Evolutionary conservation across 1,140 invertebrate genomes (phyloP), one percentile per base, ranked within the genome.

Genomic region (Lordiphosa stackelbergi): DNA sequence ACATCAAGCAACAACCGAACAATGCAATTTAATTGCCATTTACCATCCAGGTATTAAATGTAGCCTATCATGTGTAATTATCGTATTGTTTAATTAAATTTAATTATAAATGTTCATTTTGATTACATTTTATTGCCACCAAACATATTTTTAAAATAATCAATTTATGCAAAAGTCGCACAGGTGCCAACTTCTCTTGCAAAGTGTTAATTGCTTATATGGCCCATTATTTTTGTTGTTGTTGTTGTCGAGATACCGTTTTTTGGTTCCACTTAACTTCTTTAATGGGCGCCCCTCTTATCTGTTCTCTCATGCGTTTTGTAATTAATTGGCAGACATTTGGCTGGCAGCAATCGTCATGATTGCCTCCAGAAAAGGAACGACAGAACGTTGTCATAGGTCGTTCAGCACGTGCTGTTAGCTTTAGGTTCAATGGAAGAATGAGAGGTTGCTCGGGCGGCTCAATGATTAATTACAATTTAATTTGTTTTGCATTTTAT

Each of bases 391-490:
- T 78, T 78, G 73, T 77, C 73, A 72, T 78, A 78, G 73, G 68
- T 77, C 45, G 65, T 51, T 57, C 75, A 60, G 70, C 74, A 79
- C 74, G 74, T 79, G 66, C 53, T 60, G 61, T 31, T 41, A 31
- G 6, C 28, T 31, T 31, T 31, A 8, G 28, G 19, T 19, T 24
- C 35, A 40, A 34, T 16, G 36, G 36, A 9, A 16, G 13, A 11
- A 16, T 9, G 16, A 24, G 43, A 42, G 28, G 22, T 28, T 5
- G 16, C 56, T 22, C 41, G 45, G 19, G 40, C 53, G 54, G 69
- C 66, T 66, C 63, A 72, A 81, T 81, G 77, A 81, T 83, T 81
- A 81, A 81, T 81, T 81, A 75, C 75, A 81, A 81, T 81, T 83
- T 81, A 83, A 81, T 83, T 83, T 83, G 71, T 83, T 71, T 75